phyloP scores from a whole-genome alignment of 1,140 invertebrate species.

The Magallana ariakensis region DNA sequence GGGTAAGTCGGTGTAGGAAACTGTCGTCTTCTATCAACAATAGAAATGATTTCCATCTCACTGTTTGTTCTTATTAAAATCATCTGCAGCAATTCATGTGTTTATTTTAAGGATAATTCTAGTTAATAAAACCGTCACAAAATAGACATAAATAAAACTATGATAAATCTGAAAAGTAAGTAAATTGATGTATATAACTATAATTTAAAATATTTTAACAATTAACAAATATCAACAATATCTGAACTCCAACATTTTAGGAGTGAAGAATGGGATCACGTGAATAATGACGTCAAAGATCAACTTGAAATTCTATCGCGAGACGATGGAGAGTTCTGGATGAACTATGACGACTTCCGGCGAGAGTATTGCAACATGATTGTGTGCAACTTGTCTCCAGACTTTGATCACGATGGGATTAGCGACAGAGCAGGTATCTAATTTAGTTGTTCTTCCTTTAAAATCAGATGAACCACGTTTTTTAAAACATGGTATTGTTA shows the following conservation, averaged over 20 bases:
- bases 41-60: no score
- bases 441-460: neutral
- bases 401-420: constrained; percentile 75
- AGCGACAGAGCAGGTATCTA: constrained; percentile 71
- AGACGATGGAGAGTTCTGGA: constrained; percentile 76
- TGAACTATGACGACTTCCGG: constrained; percentile 70
- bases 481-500: no score
- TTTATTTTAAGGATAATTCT: no score
- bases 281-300: constrained; percentile 60
- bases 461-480: neutral
- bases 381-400: constrained; percentile 73
- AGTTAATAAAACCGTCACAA: no score
- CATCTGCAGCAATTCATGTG: no score
- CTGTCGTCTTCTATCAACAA: no score
- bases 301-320: constrained; percentile 69
- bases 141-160: no score
- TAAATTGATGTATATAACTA: no score
- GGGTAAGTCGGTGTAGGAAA: constrained; percentile 57
- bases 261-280: constrained; percentile 65
- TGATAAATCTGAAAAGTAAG: no score
- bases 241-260: constrained; percentile 25
- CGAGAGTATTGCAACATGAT: constrained; percentile 73
- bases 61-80: no score
- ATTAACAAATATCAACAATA: no score
- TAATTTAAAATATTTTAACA: no score